Evolutionary conservation across 2,113 vertebrate species (phyloP).

Genomic region (Anguilla japonica): DNA sequence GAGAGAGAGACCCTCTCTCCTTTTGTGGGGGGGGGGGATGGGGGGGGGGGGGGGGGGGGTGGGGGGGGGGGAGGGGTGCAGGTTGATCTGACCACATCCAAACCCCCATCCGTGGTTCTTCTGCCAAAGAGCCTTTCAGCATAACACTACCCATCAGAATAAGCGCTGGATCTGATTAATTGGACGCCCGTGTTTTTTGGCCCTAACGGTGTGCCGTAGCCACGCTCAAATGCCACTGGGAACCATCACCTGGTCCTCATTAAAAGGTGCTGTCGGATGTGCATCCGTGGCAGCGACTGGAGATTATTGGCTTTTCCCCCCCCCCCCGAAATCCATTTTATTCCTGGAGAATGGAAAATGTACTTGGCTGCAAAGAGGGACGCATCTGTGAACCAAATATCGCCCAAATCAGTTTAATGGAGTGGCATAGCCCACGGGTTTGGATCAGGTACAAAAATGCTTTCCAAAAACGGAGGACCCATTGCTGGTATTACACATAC

Average conservation of each 20-base stretch:
- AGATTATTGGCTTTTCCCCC: conserved; percentile 2
- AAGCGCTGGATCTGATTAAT: not conserved
- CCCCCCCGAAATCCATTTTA: not conserved
- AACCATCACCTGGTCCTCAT: not conserved
- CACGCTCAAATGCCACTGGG: not conserved
- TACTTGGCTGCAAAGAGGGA: not conserved
- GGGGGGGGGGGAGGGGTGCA: too few species aligned
- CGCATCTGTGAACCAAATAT: not conserved
- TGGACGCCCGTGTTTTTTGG: not conserved
- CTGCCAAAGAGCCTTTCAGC: too few species aligned
- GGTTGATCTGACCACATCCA: too few species aligned
- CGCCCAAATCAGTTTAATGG: not conserved
- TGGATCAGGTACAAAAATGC: not conserved
- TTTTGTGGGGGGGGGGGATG: too few species aligned
- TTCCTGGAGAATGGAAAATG: not conserved
- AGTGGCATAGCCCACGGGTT: not conserved
- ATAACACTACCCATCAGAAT: not conserved
- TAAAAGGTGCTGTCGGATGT: not conserved
- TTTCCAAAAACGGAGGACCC: not conserved
- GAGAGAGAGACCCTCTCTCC: too few species aligned
- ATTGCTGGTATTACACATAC: not conserved
- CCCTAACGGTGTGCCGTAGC: not conserved
- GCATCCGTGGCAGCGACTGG: not conserved
- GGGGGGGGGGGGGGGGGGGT: too few species aligned
- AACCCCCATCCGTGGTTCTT: too few species aligned